Evolutionary conservation across 1,140 invertebrate genomes (phyloP).

Genomic region (Eumaeus atala): DNA sequence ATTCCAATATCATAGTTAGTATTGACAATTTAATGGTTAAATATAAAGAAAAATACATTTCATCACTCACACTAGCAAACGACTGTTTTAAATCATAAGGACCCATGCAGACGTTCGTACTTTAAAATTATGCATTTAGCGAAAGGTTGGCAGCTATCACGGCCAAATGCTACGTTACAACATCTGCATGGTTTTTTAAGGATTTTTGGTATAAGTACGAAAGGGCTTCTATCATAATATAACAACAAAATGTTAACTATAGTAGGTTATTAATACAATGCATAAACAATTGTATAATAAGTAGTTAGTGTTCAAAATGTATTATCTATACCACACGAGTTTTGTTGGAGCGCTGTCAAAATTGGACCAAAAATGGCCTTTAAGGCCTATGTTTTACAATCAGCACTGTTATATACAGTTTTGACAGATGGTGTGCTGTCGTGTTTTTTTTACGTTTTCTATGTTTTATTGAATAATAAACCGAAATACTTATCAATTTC

Average conservation of each 20-base stretch:
- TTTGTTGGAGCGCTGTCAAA: slow-evolving; percentile 7
- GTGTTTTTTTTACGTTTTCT: neutral
- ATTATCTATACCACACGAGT: slow-evolving; percentile 24
- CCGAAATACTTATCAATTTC: too few relatives aligned
- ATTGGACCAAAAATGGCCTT: slow-evolving; percentile 7
- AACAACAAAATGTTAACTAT: slow-evolving; percentile 19
- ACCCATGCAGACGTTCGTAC: too few relatives aligned
- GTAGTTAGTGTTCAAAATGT: slow-evolving; percentile 52
- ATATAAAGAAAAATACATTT: too few relatives aligned
- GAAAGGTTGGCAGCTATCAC: too few relatives aligned
- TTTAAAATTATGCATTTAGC: too few relatives aligned
- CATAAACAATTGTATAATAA: slow-evolving; percentile 58
- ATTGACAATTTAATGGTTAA: too few relatives aligned
- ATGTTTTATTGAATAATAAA: neutral
- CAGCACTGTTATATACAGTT: slow-evolving; percentile 1
- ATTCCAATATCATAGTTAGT: too few relatives aligned
- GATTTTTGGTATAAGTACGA: too few relatives aligned
- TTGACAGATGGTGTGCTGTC: neutral
- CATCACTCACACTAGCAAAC: too few relatives aligned
- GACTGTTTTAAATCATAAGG: too few relatives aligned
- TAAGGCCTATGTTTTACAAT: neutral
- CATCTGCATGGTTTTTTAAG: too few relatives aligned
- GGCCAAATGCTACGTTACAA: too few relatives aligned
- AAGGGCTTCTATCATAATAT: slow-evolving; percentile 11
- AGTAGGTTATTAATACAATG: slow-evolving; percentile 46